A percentile compares a stretch with the other conserved stretches of the same genome.
Evolutionary conservation across 2,888 invertebrate genomes (phyloP).

Genomic region (Hydrotaea diabolus): DNA sequence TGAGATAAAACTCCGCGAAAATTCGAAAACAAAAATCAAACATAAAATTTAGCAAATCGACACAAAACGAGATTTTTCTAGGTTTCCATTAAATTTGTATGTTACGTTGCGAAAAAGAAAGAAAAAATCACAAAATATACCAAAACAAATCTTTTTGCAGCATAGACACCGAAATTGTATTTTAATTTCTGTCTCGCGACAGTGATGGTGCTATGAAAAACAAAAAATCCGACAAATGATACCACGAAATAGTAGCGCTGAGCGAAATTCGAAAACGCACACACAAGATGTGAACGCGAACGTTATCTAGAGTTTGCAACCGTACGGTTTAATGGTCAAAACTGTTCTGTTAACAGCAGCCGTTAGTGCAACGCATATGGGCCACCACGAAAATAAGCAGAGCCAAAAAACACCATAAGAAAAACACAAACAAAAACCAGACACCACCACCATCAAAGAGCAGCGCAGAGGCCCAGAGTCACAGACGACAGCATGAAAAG

Average conservation of each 20-base stretch:
- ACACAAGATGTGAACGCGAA: slow-evolving; percentile 41
- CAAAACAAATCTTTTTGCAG: slow-evolving; percentile 2
- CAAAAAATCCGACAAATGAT: slow-evolving; percentile 41
- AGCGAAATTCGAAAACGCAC: neutral
- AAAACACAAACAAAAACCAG: slow-evolving; percentile 3
- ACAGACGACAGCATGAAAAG: slow-evolving; percentile 46
- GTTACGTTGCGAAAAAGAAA: neutral
- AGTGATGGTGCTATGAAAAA: neutral
- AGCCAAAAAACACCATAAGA: neutral
- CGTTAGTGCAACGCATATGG: slow-evolving; percentile 62
- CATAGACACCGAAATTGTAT: neutral
- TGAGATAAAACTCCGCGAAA: neutral
- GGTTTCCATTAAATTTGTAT: neutral
- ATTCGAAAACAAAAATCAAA: no score
- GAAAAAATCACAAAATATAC: neutral
- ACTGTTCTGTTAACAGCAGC: slow-evolving; percentile 71
- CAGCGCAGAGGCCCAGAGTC: slow-evolving; percentile 16
- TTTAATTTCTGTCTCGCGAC: slow-evolving; percentile 5
- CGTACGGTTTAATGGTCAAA: slow-evolving; percentile 71
- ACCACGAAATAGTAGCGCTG: slow-evolving; percentile 16
- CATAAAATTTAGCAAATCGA: slow-evolving; percentile 46
- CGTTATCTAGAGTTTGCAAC: slow-evolving; percentile 67
- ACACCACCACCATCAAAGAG: neutral
- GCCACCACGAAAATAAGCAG: slow-evolving; percentile 48
- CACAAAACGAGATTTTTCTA: slow-evolving; percentile 61